Conservation (phyloP, 2,113 vertebrate genomes). For the Equus przewalskii region DNA sequence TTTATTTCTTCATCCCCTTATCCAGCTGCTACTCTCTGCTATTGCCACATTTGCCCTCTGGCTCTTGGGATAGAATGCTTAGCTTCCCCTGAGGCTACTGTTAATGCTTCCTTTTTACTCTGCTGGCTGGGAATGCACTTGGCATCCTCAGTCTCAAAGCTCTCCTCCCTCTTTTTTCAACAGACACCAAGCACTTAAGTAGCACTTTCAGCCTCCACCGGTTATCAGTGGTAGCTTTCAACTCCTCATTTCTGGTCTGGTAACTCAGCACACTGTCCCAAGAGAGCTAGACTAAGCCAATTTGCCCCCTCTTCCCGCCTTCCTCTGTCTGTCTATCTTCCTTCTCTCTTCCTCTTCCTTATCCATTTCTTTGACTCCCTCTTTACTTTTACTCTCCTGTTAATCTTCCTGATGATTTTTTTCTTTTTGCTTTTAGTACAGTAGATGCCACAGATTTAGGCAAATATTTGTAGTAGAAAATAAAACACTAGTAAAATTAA, state of each 20-base stretch:
- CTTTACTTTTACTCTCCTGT: conserved; percentile 4
- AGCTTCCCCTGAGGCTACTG: conserved; percentile 73
- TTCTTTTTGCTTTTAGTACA: background rate
- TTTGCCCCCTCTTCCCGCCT: conserved; percentile 68
- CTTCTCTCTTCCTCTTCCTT: conserved; percentile 79
- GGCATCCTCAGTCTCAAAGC: conserved; percentile 59
- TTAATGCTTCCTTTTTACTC: conserved; percentile 83
- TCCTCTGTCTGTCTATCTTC: conserved; percentile 54
- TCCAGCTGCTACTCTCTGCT: conserved; percentile 78
- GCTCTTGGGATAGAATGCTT: conserved; percentile 55
- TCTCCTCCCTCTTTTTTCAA: conserved; percentile 70
- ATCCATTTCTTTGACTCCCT: conserved; percentile 50
- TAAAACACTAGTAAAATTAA: conserved; percentile 32
- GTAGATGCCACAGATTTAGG: background rate
- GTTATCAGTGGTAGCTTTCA: conserved; percentile 84
- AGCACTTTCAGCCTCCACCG: conserved; percentile 78
- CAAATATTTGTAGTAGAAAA: conserved; percentile 53
- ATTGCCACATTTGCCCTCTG: conserved; percentile 77
- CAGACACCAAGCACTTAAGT: conserved; percentile 75
- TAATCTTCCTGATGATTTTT: background rate
- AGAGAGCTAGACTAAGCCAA: conserved; percentile 78
- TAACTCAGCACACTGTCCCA: conserved; percentile 74
- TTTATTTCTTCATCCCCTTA: conserved; percentile 75
- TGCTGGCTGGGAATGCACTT: conserved; percentile 75
- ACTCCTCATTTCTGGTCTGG: conserved; percentile 81